These are phyloP conservation scores for Nautilus pompilius DNA, from an alignment of 1,140 invertebrate species.

Conservation along the genomic window DNA sequence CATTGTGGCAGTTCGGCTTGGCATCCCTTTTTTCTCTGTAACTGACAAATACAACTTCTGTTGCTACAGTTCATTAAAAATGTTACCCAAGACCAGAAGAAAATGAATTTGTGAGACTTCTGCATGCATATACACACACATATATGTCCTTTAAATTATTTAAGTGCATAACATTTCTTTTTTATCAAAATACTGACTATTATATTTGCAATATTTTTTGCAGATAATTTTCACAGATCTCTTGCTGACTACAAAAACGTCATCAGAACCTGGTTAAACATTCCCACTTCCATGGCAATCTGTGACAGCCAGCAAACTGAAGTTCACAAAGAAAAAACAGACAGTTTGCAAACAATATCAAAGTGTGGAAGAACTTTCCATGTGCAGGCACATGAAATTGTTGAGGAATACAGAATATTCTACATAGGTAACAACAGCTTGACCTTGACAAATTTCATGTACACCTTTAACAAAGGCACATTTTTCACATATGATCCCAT, in stretches of 20 bases:
- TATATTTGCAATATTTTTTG: background rate
- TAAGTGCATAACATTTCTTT: background rate
- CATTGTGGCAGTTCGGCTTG: too few species aligned
- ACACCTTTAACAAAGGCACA: slow-evolving; percentile 53
- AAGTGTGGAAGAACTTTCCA: slow-evolving; percentile 31
- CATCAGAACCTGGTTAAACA: background rate
- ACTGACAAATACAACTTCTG: too few species aligned
- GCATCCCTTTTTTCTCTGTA: too few species aligned
- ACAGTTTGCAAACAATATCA: slow-evolving; percentile 7
- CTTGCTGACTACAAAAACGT: background rate
- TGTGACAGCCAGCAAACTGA: background rate
- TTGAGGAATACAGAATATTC: slow-evolving; percentile 58
- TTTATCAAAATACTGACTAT: background rate
- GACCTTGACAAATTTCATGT: slow-evolving; percentile 59
- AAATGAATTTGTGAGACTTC: too few species aligned
- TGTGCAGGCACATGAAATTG: slow-evolving; percentile 22
- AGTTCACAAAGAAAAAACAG: background rate
- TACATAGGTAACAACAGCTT: slow-evolving; percentile 60
- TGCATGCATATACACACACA: too few species aligned
- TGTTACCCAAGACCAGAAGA: too few species aligned
- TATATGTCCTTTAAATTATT: too few species aligned
- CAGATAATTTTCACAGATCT: background rate
- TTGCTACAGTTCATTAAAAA: too few species aligned
- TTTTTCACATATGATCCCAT: slow-evolving; percentile 56
- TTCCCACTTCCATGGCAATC: too few species aligned